Percentiles rank a stretch among this genome's conserved stretches.
phyloP scores from a whole-genome alignment of 2,113 vertebrate species.

The Nibea albiflora region DNA sequence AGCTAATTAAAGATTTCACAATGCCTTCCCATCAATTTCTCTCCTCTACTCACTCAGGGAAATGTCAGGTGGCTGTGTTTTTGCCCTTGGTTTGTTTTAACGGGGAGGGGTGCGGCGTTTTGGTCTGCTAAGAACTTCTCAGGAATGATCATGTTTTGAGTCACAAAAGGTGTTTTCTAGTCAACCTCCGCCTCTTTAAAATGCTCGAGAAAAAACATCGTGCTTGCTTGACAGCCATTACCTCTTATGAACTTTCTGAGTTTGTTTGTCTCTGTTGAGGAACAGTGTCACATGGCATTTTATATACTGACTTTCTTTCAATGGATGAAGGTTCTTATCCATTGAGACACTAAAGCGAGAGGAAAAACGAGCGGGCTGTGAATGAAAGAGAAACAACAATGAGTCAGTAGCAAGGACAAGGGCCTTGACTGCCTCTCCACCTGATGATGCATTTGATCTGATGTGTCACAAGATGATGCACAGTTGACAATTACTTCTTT shows the following conservation, averaged over 20 bases:
- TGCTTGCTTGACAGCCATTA: neutral
- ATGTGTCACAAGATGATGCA: slow-evolving; percentile 58
- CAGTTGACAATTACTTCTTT: slow-evolving; percentile 44
- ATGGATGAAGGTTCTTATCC: neutral
- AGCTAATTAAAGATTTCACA: slow-evolving; percentile 38
- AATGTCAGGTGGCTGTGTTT: slow-evolving; percentile 24
- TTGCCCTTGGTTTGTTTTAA: slow-evolving; percentile 45
- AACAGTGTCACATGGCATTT: neutral
- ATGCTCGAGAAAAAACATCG: neutral
- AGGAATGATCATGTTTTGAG: slow-evolving; percentile 21
- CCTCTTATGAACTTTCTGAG: neutral
- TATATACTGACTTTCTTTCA: neutral
- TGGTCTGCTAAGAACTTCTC: slow-evolving; percentile 33
- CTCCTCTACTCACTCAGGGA: neutral
- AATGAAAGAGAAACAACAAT: slow-evolving; percentile 40
- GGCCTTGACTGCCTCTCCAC: slow-evolving; percentile 47
- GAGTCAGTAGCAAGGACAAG: slow-evolving; percentile 39
- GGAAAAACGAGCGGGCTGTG: neutral
- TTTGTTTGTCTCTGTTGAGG: neutral
- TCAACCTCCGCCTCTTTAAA: slow-evolving; percentile 37
- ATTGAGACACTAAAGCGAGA: neutral
- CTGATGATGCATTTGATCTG: slow-evolving; percentile 55
- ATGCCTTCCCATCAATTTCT: slow-evolving; percentile 11
- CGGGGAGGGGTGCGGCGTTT: neutral
- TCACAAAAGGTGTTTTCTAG: slow-evolving; percentile 32